phyloP scores from a whole-genome alignment of 2,888 invertebrate species.

The Eretmocerus hayati region DNA sequence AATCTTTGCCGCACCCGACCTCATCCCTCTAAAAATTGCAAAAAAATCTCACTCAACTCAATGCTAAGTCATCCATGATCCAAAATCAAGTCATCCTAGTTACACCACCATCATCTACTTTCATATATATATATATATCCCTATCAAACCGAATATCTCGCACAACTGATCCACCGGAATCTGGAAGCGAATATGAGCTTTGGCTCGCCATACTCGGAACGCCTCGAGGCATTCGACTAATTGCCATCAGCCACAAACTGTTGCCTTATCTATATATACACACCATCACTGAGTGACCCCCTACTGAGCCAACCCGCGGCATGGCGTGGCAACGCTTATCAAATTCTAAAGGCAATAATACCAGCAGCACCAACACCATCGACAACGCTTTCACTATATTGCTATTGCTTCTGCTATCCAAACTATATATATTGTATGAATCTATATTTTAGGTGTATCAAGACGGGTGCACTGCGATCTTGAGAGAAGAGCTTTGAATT shows the following conservation, averaged over 20 bases:
- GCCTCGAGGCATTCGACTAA: slow-evolving; percentile 35
- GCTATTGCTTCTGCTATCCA: background rate
- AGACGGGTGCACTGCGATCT: background rate
- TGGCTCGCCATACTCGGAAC: slow-evolving; percentile 25
- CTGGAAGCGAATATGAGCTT: slow-evolving; percentile 16
- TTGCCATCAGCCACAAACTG: slow-evolving; percentile 39
- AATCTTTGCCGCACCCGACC: too few relatives aligned
- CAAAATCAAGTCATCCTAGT: too few relatives aligned
- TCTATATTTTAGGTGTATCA: background rate
- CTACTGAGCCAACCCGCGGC: background rate
- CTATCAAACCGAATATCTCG: too few relatives aligned
- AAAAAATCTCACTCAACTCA: too few relatives aligned
- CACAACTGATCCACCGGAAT: slow-evolving; percentile 14
- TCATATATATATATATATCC: too few relatives aligned
- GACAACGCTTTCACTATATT: slow-evolving; percentile 11
- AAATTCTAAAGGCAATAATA: slow-evolving; percentile 31
- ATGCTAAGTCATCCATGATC: too few relatives aligned
- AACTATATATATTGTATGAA: background rate
- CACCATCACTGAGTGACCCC: background rate
- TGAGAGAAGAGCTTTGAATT: slow-evolving; percentile 9
- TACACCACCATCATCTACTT: too few relatives aligned
- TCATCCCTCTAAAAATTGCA: too few relatives aligned
- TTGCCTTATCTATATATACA: slow-evolving; percentile 23
- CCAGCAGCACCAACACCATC: background rate
- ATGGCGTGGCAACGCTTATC: slow-evolving; percentile 30